These are phyloP conservation scores for Exephanes ischioxanthus DNA, from an alignment of 2,888 invertebrate species.

Conservation along the genomic window DNA sequence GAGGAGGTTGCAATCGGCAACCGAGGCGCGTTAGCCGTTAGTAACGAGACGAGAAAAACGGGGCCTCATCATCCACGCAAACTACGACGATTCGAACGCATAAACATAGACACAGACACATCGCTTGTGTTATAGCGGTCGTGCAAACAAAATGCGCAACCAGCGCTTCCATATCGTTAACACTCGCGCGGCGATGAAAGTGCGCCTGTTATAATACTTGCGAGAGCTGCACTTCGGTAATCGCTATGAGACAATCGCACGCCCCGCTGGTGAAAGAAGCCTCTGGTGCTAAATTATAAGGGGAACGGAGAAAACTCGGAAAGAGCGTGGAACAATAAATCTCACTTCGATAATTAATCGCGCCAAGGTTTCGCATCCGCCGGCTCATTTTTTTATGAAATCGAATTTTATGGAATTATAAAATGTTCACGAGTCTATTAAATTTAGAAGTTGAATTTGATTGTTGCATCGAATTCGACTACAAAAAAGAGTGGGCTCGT, in stretches of 20 bases:
- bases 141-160: slow-evolving; percentile 53
- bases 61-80: slow-evolving; percentile 44
- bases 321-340: neutral
- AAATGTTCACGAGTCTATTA: too few species aligned
- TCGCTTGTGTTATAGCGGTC: neutral
- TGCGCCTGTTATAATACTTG: slow-evolving; percentile 68
- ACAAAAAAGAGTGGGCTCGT: too few species aligned
- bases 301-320: slow-evolving; percentile 26
- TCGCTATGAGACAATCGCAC: slow-evolving; percentile 77
- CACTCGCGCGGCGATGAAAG: slow-evolving; percentile 73
- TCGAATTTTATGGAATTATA: neutral
- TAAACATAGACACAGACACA: slow-evolving; percentile 6
- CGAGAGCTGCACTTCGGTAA: slow-evolving; percentile 76
- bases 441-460: too few species aligned
- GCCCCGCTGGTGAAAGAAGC: slow-evolving; percentile 67
- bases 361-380: neutral
- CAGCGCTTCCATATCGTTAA: slow-evolving; percentile 45
- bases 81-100: slow-evolving; percentile 20
- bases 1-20: slow-evolving; percentile 59
- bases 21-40: slow-evolving; percentile 53
- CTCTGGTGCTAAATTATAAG: slow-evolving; percentile 30
- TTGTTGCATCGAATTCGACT: too few species aligned
- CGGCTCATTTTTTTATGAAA: neutral
- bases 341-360: neutral
- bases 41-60: slow-evolving; percentile 65